Base-by-base conservation (phyloP, 2,888 invertebrate species). In the Apodemia duryi region DNA sequence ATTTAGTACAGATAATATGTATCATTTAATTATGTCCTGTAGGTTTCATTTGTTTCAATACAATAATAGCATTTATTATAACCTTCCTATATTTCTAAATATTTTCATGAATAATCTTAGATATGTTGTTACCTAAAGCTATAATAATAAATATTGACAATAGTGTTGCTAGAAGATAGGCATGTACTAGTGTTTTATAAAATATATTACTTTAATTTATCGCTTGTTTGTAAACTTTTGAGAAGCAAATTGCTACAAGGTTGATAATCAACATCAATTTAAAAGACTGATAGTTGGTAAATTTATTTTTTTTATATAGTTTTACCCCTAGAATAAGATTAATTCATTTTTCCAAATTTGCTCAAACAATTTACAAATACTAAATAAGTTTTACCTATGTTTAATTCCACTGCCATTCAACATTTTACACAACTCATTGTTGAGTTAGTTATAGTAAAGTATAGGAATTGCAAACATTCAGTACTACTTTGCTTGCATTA, bases 201-300 rank as follows among this genome's bases (percentile, higher is more conserved):
- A 67, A 69, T 70, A 67, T 71, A 66, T 65, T 67, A 32, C 49
- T 60, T 64, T 2, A 46, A 73, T 68, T 71, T 66, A 72, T 77
- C 75, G 67, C 71, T 77, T 65, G 71, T 82, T 90, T 91, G 91
- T 91, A 91, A 91, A 91, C 90, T 91, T 91, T 91, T 91, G 90
- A 89, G 89, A 86, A 77, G 80, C 75, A 82, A 86, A 82, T 85
- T 87, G 87, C 85, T 86, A 87, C 82, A 85, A 84, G 86, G 84
- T 89, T 90, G 87, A 88, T 84, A 89, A 86, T 84, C 86, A 89
- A 90, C 91, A 92, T 92, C 92, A 91, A 92, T 92, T 91, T 89
- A 90, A 89, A 92, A 92, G 92, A 92, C 92, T 92, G 92, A 92
- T 92, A 92, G 92, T 87, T 89, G 88, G 85, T 91, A 92, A 89